These are phyloP conservation scores for Knipowitschia caucasica DNA, from an alignment of 2,797 vertebrate genomes.

Conservation along the genomic window DNA sequence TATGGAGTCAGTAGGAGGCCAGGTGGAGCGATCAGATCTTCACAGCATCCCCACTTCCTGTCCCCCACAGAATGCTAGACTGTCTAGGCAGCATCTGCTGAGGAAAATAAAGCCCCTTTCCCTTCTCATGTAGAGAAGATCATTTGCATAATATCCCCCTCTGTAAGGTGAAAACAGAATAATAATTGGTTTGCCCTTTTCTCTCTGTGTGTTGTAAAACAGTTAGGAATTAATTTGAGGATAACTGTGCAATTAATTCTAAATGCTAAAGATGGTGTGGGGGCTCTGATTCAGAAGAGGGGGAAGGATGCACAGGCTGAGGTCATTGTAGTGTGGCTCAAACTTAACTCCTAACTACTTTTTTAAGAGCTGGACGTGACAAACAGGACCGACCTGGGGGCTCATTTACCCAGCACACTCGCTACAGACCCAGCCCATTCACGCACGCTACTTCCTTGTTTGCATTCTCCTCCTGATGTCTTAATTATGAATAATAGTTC, in stretches of 20 bases:
- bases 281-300: conserved; percentile 67
- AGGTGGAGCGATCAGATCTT: conserved; percentile 74
- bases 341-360: conserved; percentile 44
- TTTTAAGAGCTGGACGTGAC: conserved; percentile 42
- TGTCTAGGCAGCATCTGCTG: conserved; percentile 78
- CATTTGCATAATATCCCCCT: conserved; percentile 85
- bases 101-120: conserved; percentile 78
- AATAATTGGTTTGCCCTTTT: conserved; percentile 87
- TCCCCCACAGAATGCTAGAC: conserved; percentile 63
- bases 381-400: conserved; percentile 35
- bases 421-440: conserved; percentile 34
- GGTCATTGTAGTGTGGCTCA: conserved; percentile 60
- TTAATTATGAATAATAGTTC: conserved; percentile 66
- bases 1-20: conserved; percentile 72
- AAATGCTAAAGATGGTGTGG: conserved; percentile 80
- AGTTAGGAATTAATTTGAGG: conserved; percentile 87
- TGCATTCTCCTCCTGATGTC: conserved; percentile 43
- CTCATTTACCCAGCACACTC: conserved; percentile 47
- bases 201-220: conserved; percentile 86
- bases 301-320: conserved; percentile 65
- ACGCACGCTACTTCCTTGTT: conserved; percentile 33
- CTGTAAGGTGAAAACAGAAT: conserved; percentile 87
- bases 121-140: conserved; percentile 80
- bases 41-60: conserved; percentile 71
- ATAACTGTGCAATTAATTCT: conserved; percentile 87